Percentiles rank a stretch among this genome's conserved stretches.
phyloP scores from a whole-genome alignment of 2,797 vertebrate species.

The Pipistrellus nathusii region DNA sequence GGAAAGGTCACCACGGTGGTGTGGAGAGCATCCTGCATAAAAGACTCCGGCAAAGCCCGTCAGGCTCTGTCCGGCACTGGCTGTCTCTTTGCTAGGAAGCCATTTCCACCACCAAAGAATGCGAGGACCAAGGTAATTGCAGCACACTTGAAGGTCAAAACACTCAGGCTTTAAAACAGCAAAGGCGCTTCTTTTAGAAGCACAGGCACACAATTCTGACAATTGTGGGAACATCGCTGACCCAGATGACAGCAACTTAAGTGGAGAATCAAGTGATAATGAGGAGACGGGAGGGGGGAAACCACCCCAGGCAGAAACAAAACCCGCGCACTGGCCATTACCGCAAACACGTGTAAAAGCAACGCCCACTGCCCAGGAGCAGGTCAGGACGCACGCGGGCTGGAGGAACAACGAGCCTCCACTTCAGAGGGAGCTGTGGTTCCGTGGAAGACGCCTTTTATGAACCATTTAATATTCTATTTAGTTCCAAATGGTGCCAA shows the following conservation, averaged over 20 bases:
- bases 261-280: conserved; percentile 42
- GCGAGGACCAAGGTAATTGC: conserved; percentile 84
- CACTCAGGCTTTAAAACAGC: conserved; percentile 75
- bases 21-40: conserved; percentile 67
- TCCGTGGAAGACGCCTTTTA: not conserved
- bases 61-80: conserved; percentile 59
- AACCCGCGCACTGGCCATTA: not conserved
- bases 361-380: not conserved
- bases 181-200: conserved; percentile 79
- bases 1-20: conserved; percentile 81
- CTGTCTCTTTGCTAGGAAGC: conserved; percentile 85
- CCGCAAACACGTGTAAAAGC: not conserved
- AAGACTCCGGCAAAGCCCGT: conserved; percentile 36
- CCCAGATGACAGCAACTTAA: conserved; percentile 46
- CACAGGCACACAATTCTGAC: conserved; percentile 47
- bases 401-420: not conserved
- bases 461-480: not conserved
- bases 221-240: conserved; percentile 20
- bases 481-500: conserved; percentile 15
- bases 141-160: conserved; percentile 87
- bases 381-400: not conserved
- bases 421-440: not conserved
- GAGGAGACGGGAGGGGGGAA: not conserved
- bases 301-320: not conserved
- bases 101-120: conserved; percentile 84